Base-by-base conservation (phyloP, 2,113 vertebrate genomes). In the Azemiops feae region DNA sequence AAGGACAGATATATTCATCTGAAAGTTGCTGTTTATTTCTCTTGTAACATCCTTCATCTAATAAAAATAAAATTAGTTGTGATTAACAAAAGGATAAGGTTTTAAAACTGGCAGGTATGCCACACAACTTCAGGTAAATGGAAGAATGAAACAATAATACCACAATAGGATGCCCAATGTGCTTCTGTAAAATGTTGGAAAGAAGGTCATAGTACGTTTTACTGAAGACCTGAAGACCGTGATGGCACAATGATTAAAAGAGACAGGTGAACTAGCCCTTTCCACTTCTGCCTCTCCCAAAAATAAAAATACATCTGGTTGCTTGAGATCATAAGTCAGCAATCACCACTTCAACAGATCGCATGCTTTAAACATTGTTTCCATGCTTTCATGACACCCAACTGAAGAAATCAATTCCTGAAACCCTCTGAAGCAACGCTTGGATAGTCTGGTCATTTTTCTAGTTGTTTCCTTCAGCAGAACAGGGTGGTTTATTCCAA, bases 401-500 rank as follows among this genome's bases (percentile, higher is more conserved):
- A 94, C 93, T 96, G 96, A 97, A 95, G 96, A 96, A 96, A 94
- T 93, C 92, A 91, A 94, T 94, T 91, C 92, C 95, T 90, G 91
- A 92, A 95, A 94, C 10, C 69, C 92, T 94, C 90, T 91, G 89
- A 94, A 92, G 95, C 93, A 94, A 89, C 95, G 94, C 90, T 88
- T 91, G 58, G 81, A 92, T 14, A 95, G 95, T 96, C 96, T 89
- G 86, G 55, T 14, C 25, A 0, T 86, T 55, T 91, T 94, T 91
- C 47, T 92, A 20, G 69, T 89, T 94, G 90, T 94, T 95, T 96
- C 95, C 96, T 95, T 95, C 34, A 57, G 60, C 55, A 92, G 92
- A 92, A 57, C 69, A 94, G 93, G 87, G 85, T 92, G 52, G 92
- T 95, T 96, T 98, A 99, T 74, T 97, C 98, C 97, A 99, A 96